Evolutionary conservation across 1,140 invertebrate genomes (phyloP).

Genomic region (Tetragonula clypearis): DNA sequence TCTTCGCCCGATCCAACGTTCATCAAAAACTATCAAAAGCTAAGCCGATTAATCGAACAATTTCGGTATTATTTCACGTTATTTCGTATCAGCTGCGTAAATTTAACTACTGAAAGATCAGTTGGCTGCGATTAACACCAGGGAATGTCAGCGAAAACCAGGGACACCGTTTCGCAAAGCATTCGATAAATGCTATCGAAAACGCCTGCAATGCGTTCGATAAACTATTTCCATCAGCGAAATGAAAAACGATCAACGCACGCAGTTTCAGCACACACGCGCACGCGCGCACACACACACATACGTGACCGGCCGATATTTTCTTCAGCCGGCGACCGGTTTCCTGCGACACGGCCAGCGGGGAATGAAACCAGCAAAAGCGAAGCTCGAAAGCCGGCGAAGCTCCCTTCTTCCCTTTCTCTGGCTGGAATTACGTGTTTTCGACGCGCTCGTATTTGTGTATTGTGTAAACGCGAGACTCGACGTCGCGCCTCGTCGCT

Average conservation of each 20-base stretch:
- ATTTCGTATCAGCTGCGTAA: background rate
- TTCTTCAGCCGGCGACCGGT: background rate
- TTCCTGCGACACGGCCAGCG: conserved; percentile 1
- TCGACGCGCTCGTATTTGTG: conserved; percentile 53
- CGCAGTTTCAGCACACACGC: background rate
- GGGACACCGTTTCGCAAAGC: background rate
- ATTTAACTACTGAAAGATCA: background rate
- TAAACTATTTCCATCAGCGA: background rate
- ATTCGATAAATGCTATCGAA: background rate
- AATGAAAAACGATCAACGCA: background rate
- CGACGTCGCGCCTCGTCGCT: conserved; percentile 32
- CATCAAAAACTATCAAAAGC: no score
- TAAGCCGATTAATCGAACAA: no score
- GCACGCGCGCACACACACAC: background rate
- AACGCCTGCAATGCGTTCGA: background rate
- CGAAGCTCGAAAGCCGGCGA: conserved; percentile 41
- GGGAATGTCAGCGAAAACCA: background rate
- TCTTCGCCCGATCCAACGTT: no score
- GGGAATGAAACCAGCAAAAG: conserved; percentile 51
- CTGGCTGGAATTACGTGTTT: conserved; percentile 58
- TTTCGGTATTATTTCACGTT: background rate
- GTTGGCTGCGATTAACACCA: background rate
- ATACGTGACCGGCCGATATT: no score
- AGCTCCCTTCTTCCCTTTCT: background rate
- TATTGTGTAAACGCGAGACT: conserved; percentile 61